Percentiles rank a stretch among this genome's conserved stretches.
phyloP scores from a whole-genome alignment of 2,113 vertebrate genomes.

The Serilophus lunatus region DNA sequence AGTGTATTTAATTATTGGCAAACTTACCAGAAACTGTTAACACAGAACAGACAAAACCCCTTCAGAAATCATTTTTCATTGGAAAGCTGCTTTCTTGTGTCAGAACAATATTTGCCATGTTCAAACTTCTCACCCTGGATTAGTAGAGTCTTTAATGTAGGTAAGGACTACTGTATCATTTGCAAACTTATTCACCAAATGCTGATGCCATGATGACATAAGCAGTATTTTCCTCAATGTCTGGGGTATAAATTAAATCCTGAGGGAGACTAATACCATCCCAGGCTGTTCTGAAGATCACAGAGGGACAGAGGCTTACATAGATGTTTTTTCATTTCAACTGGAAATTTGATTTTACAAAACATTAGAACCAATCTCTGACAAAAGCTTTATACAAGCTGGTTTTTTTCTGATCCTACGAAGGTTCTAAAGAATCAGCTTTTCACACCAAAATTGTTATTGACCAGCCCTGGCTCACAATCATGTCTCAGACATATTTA shows the following conservation, averaged over 20 bases:
- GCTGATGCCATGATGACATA: background rate
- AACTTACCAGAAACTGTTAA: background rate
- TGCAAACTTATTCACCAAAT: background rate
- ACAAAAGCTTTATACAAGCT: background rate
- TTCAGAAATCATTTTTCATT: background rate
- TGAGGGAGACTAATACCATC: background rate
- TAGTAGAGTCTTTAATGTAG: background rate
- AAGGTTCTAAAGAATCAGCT: background rate
- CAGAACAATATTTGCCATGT: background rate
- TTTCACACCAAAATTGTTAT: background rate
- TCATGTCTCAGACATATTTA: background rate
- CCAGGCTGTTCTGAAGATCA: background rate
- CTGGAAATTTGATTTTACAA: background rate
- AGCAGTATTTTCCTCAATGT: background rate
- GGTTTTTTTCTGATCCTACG: background rate
- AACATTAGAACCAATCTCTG: background rate
- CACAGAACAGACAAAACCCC: background rate
- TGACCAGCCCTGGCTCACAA: background rate
- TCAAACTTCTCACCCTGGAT: background rate
- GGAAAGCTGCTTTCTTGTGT: background rate
- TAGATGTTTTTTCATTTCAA: background rate
- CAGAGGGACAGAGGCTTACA: background rate
- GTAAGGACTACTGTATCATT: background rate
- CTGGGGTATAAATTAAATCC: background rate
- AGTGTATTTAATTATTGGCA: constrained; percentile 1